Conservation (phyloP, 2,113 vertebrate genomes). For the Rhinoderma darwinii region DNA sequence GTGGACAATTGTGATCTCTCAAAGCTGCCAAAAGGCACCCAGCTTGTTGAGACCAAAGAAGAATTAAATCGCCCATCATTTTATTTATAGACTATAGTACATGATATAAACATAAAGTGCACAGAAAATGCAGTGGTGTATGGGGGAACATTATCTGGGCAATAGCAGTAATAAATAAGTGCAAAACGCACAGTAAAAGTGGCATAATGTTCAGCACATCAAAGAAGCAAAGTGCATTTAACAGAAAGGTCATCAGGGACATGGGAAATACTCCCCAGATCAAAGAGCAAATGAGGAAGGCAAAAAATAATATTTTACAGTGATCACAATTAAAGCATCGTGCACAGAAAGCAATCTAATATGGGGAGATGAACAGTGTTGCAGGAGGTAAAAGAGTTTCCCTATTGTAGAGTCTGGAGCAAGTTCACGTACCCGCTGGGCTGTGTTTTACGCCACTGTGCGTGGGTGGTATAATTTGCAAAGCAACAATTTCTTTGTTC, state of each 20-base stretch:
- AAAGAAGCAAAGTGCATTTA: background rate
- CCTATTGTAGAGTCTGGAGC: background rate
- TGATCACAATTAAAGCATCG: background rate
- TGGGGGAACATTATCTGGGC: background rate
- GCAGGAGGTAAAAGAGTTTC: background rate
- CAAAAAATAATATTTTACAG: background rate
- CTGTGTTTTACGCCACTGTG: background rate
- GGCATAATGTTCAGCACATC: background rate
- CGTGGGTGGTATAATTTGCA: background rate
- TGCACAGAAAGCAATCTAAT: background rate
- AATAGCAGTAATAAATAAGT: background rate
- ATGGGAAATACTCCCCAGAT: background rate
- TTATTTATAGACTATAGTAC: background rate
- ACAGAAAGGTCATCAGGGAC: background rate
- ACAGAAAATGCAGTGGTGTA: background rate
- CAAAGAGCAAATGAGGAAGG: background rate
- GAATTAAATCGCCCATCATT: background rate
- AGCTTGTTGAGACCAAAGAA: background rate
- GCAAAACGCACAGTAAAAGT: background rate
- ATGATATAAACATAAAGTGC: background rate
- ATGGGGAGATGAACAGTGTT: background rate
- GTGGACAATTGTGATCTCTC: background rate
- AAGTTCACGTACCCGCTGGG: background rate
- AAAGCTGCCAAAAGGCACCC: background rate
- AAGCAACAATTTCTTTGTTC: constrained; percentile 2